Percentiles rank a stretch among this genome's conserved stretches.
Conservation (phyloP, 2,113 vertebrate species). For the Saiga tatarica region DNA sequence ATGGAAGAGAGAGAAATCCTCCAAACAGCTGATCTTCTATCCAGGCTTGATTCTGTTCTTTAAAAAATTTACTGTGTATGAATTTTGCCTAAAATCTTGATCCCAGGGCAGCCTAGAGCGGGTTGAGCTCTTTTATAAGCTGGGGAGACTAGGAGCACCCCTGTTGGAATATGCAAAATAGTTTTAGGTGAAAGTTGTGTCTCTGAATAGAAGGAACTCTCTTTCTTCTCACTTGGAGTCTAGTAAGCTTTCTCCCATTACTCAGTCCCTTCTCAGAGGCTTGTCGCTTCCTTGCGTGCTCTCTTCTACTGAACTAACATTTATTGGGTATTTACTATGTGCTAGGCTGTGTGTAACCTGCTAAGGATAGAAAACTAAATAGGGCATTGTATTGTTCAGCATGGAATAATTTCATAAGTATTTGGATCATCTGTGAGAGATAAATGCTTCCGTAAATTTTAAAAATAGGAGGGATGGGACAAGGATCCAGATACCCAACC, state of each 20-base stretch:
- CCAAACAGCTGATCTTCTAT: neutral
- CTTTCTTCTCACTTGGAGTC: neutral
- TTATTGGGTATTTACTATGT: neutral
- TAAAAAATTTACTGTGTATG: neutral
- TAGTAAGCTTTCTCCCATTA: neutral
- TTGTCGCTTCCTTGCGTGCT: neutral
- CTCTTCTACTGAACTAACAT: neutral
- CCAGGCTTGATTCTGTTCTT: neutral
- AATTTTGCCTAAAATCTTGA: neutral
- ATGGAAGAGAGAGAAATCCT: neutral
- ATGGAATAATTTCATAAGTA: neutral
- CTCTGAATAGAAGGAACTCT: neutral
- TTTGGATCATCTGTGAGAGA: neutral
- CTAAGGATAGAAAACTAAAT: neutral
- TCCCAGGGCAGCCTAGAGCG: neutral
- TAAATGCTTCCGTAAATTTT: neutral
- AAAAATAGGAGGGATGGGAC: neutral
- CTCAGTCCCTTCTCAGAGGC: neutral
- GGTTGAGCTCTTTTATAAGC: neutral
- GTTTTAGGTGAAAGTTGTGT: neutral
- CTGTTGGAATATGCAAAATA: neutral
- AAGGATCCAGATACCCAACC: neutral
- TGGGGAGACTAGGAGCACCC: neutral
- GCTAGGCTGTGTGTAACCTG: neutral
- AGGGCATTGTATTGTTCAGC: neutral